A percentile compares a stretch with the other conserved stretches of the same genome.
Evolutionary conservation across 2,888 invertebrate species (phyloP).

Genomic region (Sarcophaga subvicina): DNA sequence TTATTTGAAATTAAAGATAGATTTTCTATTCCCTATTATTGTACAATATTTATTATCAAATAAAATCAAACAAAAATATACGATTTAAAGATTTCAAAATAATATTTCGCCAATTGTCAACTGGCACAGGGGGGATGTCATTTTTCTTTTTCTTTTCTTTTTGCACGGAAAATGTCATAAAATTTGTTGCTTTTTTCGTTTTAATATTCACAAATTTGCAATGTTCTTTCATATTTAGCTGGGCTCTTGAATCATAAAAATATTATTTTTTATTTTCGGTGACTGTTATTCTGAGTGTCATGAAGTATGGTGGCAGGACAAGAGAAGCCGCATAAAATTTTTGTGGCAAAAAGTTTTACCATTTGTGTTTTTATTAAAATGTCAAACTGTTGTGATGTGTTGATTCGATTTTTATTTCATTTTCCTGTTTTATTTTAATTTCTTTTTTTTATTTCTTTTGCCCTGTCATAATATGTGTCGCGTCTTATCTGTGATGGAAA

Average conservation of each 20-base stretch:
- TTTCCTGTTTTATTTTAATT: neutral
- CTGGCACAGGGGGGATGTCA: no score
- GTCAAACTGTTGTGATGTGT: conserved; percentile 22
- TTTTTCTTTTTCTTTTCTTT: no score
- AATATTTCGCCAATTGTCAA: neutral
- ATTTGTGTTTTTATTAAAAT: conserved; percentile 49
- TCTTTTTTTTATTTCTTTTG: neutral
- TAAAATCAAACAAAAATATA: neutral
- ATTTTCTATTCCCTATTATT: no score
- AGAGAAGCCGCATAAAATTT: neutral
- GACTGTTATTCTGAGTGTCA: neutral
- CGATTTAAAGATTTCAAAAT: conserved; percentile 44
- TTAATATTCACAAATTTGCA: neutral
- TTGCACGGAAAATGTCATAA: no score
- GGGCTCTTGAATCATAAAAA: conserved; percentile 7
- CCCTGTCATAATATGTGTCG: conserved; percentile 23
- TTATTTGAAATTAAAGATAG: neutral
- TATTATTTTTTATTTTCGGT: conserved; percentile 3
- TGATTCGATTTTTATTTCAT: conserved; percentile 11
- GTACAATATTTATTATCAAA: no score
- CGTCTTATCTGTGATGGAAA: conserved; percentile 29
- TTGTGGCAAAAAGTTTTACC: neutral
- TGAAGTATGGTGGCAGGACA: neutral
- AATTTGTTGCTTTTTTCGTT: no score
- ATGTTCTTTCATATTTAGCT: conserved; percentile 5